These are phyloP conservation scores for Aphelenchoides besseyi DNA, from an alignment of 1,140 invertebrate genomes.

Conservation along the genomic window DNA sequence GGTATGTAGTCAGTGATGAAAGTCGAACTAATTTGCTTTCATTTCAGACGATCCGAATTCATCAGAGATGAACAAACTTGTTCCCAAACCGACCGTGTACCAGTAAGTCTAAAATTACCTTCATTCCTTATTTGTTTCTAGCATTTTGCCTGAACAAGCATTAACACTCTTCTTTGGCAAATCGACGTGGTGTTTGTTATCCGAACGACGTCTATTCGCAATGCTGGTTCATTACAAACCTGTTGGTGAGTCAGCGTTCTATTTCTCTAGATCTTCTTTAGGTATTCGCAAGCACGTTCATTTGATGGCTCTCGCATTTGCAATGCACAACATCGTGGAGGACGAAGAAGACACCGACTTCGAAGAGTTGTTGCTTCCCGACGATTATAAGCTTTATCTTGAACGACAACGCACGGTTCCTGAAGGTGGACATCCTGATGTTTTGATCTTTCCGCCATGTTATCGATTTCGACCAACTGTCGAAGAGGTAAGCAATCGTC, in stretches of 20 bases:
- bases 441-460: slow-evolving; percentile 6
- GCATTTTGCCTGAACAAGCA: slow-evolving; percentile 5
- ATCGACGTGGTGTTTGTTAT: background rate
- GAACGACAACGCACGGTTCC: background rate
- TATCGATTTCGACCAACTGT: slow-evolving; percentile 13
- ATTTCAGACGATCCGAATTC: no score
- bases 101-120: no score
- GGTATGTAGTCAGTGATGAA: no score
- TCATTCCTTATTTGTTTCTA: slow-evolving; percentile 9
- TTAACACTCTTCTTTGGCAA: background rate
- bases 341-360: slow-evolving; percentile 18
- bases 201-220: slow-evolving; percentile 11
- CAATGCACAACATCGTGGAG: slow-evolving; percentile 14
- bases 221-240: background rate
- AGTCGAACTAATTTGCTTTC: no score
- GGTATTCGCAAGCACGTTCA: slow-evolving; percentile 8
- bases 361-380: background rate
- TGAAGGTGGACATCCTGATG: background rate
- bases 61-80: no score
- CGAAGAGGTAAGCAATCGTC: slow-evolving; percentile 6
- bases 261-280: slow-evolving; percentile 3
- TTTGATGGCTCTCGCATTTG: background rate
- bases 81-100: no score
- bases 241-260: slow-evolving; percentile 2
- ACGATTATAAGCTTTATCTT: slow-evolving; percentile 15